phyloP scores from a whole-genome alignment of 2,113 vertebrate genomes.

The Hemichromis elongatus region DNA sequence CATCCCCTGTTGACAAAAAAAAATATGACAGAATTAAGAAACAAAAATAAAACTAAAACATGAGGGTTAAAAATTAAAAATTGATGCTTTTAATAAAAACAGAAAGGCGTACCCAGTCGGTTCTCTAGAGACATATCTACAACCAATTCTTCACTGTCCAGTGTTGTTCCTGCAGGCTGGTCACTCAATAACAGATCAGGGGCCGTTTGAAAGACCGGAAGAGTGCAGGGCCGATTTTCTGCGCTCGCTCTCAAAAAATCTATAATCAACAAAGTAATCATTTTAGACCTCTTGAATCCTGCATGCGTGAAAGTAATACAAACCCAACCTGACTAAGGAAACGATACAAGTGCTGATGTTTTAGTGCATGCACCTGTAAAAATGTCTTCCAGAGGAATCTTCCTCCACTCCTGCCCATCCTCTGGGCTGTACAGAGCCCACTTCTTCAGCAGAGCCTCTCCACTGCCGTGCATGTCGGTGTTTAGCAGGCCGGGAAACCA shows the following conservation, averaged over 20 bases:
- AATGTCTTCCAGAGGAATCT: conserved; percentile 89
- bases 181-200: conserved; percentile 90
- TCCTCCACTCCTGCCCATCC: conserved; percentile 82
- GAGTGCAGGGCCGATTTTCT: conserved; percentile 75
- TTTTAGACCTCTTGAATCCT: neutral
- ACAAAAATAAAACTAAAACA: neutral
- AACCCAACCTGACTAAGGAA: neutral
- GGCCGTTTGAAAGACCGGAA: conserved; percentile 90
- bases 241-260: conserved; percentile 84
- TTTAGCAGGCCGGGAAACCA: conserved; percentile 93
- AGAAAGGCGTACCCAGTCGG: conserved; percentile 75
- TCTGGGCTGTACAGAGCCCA: conserved; percentile 93
- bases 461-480: conserved; percentile 88
- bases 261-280: conserved; percentile 20
- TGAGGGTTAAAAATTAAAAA: neutral
- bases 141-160: conserved; percentile 83
- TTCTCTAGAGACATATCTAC: conserved; percentile 83
- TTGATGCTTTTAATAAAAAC: neutral
- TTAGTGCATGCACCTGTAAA: conserved; percentile 72
- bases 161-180: conserved; percentile 83
- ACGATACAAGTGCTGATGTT: neutral
- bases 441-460: conserved; percentile 90
- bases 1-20: conserved; percentile 76
- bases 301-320: neutral
- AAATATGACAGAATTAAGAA: neutral